These are phyloP conservation scores for Phasia obesa DNA, from an alignment of 2,888 invertebrate species.

Conservation along the genomic window DNA sequence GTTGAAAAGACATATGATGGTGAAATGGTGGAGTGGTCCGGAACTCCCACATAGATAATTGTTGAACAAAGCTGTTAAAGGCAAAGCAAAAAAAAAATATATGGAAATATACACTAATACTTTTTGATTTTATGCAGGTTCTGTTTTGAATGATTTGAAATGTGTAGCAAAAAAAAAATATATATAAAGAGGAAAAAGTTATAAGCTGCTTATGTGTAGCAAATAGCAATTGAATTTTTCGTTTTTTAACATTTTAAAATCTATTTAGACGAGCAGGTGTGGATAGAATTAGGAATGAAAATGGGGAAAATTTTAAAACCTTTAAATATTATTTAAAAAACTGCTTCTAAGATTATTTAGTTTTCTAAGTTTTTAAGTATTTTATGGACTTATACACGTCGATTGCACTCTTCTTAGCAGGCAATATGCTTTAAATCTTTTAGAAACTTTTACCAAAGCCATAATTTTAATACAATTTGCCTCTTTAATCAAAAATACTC, in stretches of 20 bases:
- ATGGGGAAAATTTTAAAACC: no score
- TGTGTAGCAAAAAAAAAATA: neutral
- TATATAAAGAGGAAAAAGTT: constrained; percentile 12
- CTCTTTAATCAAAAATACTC: no score
- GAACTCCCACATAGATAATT: constrained; percentile 27
- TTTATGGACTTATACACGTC: no score
- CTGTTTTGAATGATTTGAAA: neutral
- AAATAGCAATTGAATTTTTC: neutral
- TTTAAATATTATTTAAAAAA: no score
- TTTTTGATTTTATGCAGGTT: constrained; percentile 7
- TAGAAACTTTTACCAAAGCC: no score
- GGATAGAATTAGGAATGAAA: neutral
- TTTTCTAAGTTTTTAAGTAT: no score
- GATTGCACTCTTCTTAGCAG: no score
- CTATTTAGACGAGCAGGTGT: neutral
- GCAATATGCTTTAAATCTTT: no score
- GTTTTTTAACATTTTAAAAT: neutral
- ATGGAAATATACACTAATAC: constrained; percentile 10
- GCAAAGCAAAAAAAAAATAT: constrained; percentile 21
- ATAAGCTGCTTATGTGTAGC: constrained; percentile 54
- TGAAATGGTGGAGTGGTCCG: neutral
- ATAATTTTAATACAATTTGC: no score
- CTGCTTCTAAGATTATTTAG: no score
- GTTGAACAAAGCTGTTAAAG: constrained; percentile 23
- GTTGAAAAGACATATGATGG: constrained; percentile 51